phyloP scores from a whole-genome alignment of 2,888 invertebrate genomes.

The Sphinx pinastri region DNA sequence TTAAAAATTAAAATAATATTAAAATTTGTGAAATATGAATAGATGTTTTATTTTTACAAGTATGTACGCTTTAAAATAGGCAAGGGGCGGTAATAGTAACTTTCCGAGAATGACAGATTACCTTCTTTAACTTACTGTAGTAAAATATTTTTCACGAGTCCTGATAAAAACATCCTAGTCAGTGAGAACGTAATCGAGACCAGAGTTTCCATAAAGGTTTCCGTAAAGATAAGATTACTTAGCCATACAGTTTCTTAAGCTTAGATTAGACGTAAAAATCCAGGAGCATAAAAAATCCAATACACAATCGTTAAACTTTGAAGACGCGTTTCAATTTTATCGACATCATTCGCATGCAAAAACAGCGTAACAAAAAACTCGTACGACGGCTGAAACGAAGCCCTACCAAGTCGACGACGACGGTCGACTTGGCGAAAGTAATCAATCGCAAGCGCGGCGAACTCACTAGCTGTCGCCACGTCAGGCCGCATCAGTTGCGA shows the following conservation, averaged over 20 bases:
- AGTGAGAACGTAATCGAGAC: no score
- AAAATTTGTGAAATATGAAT: no score
- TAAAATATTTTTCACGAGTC: neutral
- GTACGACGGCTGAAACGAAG: conserved; percentile 68
- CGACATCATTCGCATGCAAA: conserved; percentile 49
- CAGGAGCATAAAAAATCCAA: neutral
- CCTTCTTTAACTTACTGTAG: neutral
- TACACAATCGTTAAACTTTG: neutral
- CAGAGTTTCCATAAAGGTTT: no score
- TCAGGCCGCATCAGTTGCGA: conserved; percentile 73
- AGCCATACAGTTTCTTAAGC: no score
- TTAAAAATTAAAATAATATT: no score
- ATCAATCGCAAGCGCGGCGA: conserved; percentile 67
- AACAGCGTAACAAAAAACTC: conserved; percentile 67
- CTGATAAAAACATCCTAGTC: neutral
- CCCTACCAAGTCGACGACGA: conserved; percentile 58
- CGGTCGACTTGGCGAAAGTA: conserved; percentile 72
- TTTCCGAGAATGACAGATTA: neutral
- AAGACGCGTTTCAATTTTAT: conserved; percentile 44
- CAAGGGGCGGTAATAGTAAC: neutral
- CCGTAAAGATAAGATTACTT: no score
- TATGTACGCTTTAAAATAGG: neutral
- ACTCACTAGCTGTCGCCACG: conserved; percentile 70
- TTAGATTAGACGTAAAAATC: neutral
- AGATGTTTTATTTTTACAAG: neutral